Conservation (phyloP, 2,797 vertebrate species). For the Hydrophis major region DNA sequence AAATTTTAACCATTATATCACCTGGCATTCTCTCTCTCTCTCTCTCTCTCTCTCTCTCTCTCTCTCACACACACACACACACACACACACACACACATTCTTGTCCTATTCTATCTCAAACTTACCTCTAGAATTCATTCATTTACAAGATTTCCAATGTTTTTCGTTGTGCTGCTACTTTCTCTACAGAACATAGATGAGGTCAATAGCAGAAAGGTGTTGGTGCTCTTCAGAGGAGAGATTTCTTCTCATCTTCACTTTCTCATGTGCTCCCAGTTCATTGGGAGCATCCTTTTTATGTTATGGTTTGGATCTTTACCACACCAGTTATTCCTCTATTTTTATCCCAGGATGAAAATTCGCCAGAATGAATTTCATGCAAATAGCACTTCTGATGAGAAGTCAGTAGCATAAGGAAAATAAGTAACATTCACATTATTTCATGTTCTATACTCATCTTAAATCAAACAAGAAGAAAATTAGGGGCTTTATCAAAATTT, state of each 20-base stretch:
- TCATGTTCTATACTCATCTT: not conserved
- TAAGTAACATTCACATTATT: not conserved
- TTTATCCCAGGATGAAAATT: not conserved
- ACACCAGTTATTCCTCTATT: not conserved
- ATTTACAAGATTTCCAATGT: not conserved
- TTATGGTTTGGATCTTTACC: not conserved
- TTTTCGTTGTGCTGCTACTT: not conserved
- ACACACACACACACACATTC: not conserved
- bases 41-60: too few relatives aligned
- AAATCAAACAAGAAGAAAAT: not conserved
- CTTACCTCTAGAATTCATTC: not conserved
- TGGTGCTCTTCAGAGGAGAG: not conserved
- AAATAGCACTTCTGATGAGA: not conserved
- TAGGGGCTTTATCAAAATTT: not conserved
- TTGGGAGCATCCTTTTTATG: not conserved
- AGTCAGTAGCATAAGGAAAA: not conserved
- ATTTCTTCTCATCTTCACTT: not conserved
- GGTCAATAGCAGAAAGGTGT: not conserved
- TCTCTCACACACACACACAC: too few relatives aligned
- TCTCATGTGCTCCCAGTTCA: not conserved
- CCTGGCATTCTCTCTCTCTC: not conserved
- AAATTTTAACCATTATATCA: not conserved
- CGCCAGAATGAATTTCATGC: not conserved
- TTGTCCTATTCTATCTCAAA: not conserved
- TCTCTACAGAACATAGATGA: not conserved